These are phyloP conservation scores for Zootermopsis nevadensis DNA, from an alignment of 2,888 invertebrate species.

Conservation along the genomic window DNA sequence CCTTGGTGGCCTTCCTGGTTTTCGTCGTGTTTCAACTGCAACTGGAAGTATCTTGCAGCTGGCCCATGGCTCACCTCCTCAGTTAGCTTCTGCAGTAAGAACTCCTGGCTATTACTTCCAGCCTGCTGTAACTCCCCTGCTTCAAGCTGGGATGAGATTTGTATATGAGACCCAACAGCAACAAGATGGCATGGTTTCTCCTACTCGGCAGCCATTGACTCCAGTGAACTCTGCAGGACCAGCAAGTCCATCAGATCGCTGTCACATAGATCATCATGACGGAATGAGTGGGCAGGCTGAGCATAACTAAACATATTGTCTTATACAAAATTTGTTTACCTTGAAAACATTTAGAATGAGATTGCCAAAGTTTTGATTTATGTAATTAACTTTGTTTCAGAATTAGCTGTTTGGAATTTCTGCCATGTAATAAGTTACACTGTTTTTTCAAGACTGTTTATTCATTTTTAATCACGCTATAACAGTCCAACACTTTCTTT, in stretches of 20 bases:
- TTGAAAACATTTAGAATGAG: background rate
- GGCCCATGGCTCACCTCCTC: slow-evolving; percentile 42
- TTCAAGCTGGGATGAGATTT: slow-evolving; percentile 52
- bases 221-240: slow-evolving; percentile 13
- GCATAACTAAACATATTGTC: background rate
- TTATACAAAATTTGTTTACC: background rate
- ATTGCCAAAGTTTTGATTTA: background rate
- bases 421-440: background rate
- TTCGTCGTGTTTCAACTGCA: slow-evolving; percentile 46
- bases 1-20: slow-evolving; percentile 47
- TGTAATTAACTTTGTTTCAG: background rate
- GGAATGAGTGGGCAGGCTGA: background rate
- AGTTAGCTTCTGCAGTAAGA: slow-evolving; percentile 22
- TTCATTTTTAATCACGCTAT: background rate
- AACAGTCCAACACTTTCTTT: background rate
- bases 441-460: background rate
- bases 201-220: background rate
- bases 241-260: background rate
- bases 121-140: slow-evolving; percentile 51
- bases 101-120: slow-evolving; percentile 52
- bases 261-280: background rate
- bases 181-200: background rate
- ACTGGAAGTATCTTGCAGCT: slow-evolving; percentile 46
- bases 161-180: slow-evolving; percentile 33
- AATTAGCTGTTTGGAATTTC: background rate